Conservation (phyloP, 2,797 vertebrate species). For the Serranus cabrilla region DNA sequence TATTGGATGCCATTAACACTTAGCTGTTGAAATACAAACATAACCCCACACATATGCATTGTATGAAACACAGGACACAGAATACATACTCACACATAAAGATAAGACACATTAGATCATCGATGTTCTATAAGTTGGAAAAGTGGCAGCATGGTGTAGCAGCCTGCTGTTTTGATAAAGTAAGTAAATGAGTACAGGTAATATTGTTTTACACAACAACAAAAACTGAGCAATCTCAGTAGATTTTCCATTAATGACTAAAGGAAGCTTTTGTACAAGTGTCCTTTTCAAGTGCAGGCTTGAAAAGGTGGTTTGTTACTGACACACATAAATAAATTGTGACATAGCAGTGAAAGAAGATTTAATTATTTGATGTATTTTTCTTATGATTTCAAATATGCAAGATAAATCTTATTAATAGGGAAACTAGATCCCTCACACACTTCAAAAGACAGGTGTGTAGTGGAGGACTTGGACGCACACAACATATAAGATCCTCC, state of each 20-base stretch:
- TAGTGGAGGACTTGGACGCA: not conserved
- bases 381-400: not conserved
- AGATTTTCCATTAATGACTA: not conserved
- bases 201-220: too few species aligned
- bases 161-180: too few species aligned
- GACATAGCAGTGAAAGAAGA: not conserved
- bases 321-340: not conserved
- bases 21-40: not conserved
- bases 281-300: not conserved
- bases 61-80: not conserved
- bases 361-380: not conserved
- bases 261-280: not conserved
- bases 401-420: not conserved
- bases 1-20: not conserved
- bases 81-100: too few species aligned
- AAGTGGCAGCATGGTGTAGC: too few species aligned
- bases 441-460: not conserved
- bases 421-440: not conserved
- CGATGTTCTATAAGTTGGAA: too few species aligned
- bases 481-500: not conserved
- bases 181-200: too few species aligned
- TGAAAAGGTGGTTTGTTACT: not conserved
- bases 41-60: not conserved
- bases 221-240: not conserved
- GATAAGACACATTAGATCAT: too few species aligned